Percentiles rank a stretch among this genome's conserved stretches.
These are phyloP conservation scores for Platysternon megacephalum DNA, from an alignment of 2,113 vertebrate genomes.

Conservation along the genomic window DNA sequence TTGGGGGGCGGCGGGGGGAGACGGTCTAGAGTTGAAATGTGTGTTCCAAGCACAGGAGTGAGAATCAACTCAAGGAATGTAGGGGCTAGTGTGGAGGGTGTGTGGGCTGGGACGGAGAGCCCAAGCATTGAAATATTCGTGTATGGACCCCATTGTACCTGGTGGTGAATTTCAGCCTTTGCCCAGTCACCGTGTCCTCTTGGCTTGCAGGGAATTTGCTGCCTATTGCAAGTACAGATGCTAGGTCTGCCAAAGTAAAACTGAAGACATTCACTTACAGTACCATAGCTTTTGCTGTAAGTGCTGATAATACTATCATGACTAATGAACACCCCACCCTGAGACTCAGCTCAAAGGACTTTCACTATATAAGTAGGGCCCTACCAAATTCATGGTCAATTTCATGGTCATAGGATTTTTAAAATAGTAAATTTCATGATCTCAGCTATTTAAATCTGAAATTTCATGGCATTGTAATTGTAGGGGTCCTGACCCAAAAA, in stretches of 20 bases:
- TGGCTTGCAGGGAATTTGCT: not conserved
- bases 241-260: not conserved
- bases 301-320: fast-evolving
- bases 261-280: not conserved
- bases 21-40: not conserved
- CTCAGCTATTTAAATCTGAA: too few relatives aligned
- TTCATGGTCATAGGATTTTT: too few relatives aligned
- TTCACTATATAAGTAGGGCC: too few relatives aligned
- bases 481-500: too few relatives aligned
- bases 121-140: not conserved
- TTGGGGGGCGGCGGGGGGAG: too few relatives aligned
- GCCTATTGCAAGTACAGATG: not conserved
- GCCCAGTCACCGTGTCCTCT: not conserved
- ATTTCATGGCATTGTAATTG: too few relatives aligned
- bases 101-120: fast-evolving
- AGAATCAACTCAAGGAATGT: not conserved
- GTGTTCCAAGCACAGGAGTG: not conserved
- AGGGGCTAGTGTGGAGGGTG: not conserved
- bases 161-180: not conserved
- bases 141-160: fast-evolving
- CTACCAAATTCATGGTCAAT: too few relatives aligned
- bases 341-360: not conserved
- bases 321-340: not conserved
- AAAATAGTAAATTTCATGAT: too few relatives aligned
- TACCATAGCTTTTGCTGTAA: not conserved